These are phyloP conservation scores for Promerops cafer DNA, from an alignment of 2,113 vertebrate species.

Conservation along the genomic window DNA sequence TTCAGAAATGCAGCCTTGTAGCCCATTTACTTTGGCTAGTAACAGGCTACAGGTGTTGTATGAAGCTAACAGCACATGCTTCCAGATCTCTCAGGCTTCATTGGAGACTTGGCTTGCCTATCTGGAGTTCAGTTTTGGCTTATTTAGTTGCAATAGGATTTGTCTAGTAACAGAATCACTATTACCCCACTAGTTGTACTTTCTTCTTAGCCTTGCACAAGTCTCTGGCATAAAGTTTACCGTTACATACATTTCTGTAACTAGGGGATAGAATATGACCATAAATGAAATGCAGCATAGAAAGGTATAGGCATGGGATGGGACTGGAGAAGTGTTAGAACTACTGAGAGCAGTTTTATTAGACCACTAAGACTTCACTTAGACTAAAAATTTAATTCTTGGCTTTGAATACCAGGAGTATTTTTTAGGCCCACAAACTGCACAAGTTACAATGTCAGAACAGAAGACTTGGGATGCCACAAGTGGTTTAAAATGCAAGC, in stretches of 20 bases:
- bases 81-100: neutral
- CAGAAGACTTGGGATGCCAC: neutral
- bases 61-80: neutral
- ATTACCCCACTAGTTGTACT: neutral
- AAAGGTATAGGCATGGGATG: neutral
- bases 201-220: neutral
- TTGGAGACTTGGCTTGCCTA: accelerated
- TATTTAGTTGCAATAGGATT: neutral
- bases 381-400: neutral
- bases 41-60: neutral
- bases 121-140: neutral
- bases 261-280: neutral
- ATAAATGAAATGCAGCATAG: neutral
- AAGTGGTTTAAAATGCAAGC: neutral
- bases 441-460: neutral
- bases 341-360: neutral
- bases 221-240: neutral
- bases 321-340: neutral
- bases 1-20: neutral
- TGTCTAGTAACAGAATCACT: neutral
- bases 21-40: neutral
- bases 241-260: neutral
- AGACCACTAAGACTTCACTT: neutral
- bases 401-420: neutral
- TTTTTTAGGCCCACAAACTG: neutral